Conservation (phyloP, 2,888 invertebrate species). For the Nipponacmea schrenckii region DNA sequence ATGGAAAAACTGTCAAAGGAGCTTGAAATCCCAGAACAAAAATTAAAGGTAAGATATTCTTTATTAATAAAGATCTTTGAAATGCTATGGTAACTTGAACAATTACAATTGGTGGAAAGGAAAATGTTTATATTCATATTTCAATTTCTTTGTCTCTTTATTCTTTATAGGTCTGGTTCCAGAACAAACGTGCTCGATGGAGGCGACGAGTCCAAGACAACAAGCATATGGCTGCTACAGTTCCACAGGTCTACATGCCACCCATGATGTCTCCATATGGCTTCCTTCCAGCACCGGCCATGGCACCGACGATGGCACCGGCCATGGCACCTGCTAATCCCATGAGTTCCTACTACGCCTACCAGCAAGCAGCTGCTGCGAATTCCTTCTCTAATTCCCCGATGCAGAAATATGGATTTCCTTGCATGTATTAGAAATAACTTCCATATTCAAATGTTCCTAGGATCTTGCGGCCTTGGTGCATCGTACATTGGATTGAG, state of each 20-base stretch:
- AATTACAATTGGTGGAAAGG: no score
- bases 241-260: conserved; percentile 3
- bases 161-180: conserved; percentile 19
- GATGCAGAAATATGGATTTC: background rate
- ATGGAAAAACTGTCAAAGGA: conserved; percentile 45
- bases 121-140: background rate
- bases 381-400: background rate
- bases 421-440: background rate
- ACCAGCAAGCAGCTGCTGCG: conserved; percentile 4
- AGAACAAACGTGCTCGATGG: conserved; percentile 20
- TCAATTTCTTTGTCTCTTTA: background rate
- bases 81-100: no score
- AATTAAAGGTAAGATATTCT: conserved; percentile 45
- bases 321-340: no score
- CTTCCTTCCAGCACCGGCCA: conserved; percentile 6
- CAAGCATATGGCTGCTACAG: conserved; percentile 6
- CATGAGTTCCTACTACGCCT: conserved; percentile 13
- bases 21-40: conserved; percentile 43
- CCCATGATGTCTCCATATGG: conserved; percentile 11
- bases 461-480: no score
- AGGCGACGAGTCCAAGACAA: conserved; percentile 17
- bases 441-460: no score
- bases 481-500: no score
- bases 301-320: no score
- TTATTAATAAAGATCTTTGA: no score